A percentile compares a stretch with the other conserved stretches of the same genome.
Conservation (phyloP, 2,888 invertebrate species). For the Ormyrus thymus region DNA sequence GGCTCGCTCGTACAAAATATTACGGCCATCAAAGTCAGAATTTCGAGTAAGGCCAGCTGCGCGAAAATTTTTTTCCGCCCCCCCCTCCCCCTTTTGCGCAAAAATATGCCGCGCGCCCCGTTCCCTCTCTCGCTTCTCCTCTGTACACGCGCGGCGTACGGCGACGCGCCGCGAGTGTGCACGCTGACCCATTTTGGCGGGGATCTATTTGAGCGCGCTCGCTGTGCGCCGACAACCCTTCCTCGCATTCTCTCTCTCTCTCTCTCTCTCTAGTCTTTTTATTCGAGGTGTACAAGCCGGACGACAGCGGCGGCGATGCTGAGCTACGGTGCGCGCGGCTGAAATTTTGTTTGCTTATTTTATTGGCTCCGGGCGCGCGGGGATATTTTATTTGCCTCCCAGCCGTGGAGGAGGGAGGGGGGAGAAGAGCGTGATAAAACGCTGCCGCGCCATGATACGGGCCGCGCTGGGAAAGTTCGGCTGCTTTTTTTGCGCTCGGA, state of each 20-base stretch:
- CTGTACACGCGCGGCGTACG: background rate
- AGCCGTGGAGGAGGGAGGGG: background rate
- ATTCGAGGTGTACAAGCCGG: background rate
- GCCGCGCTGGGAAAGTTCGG: no score
- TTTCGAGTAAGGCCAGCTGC: background rate
- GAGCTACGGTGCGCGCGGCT: no score
- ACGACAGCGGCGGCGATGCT: no score
- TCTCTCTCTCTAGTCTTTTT: background rate
- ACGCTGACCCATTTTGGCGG: conserved; percentile 12
- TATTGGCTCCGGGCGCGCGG: background rate
- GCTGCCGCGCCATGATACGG: background rate
- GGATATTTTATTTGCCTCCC: background rate
- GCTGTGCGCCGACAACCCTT: background rate
- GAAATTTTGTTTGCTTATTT: conserved; percentile 17
- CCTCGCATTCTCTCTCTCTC: background rate
- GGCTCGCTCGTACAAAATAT: background rate
- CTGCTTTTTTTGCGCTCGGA: background rate
- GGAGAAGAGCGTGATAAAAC: background rate
- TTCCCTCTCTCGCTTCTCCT: background rate
- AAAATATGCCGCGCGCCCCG: background rate
- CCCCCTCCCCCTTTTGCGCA: no score
- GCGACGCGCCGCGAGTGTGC: background rate
- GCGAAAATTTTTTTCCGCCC: background rate
- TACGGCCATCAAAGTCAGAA: background rate
- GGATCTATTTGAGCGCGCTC: conserved; percentile 1